These are phyloP conservation scores for Drosophila trapezifrons DNA, from an alignment of 1,140 invertebrate genomes.

Conservation along the genomic window DNA sequence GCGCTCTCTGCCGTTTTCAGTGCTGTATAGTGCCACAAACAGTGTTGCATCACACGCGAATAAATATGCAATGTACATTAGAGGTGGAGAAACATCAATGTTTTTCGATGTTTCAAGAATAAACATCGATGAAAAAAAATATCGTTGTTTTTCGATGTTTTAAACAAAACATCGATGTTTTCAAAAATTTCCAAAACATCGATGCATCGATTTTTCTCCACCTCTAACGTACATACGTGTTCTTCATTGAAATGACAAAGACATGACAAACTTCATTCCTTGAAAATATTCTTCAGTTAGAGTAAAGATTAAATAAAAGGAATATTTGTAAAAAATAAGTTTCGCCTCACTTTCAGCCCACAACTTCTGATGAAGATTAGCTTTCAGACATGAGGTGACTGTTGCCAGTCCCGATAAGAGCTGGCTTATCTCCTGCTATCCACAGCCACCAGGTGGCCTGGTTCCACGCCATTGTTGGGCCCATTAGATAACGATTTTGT, in stretches of 20 bases:
- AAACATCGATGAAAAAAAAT: no score
- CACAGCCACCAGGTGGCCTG: not conserved
- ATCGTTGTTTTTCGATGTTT: no score
- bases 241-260: not conserved
- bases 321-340: not conserved
- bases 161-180: no score
- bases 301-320: not conserved
- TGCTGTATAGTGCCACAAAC: slow-evolving; percentile 1
- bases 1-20: not conserved
- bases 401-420: not conserved
- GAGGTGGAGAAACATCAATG: no score
- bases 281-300: not conserved
- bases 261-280: not conserved
- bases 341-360: no score
- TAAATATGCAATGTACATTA: not conserved
- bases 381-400: not conserved
- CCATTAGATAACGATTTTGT: slow-evolving; percentile 32
- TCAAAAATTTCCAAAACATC: no score
- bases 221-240: not conserved
- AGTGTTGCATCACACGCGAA: not conserved
- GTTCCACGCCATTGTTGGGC: not conserved
- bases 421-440: slow-evolving; percentile 5
- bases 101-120: no score
- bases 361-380: not conserved
- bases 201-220: no score